These are phyloP conservation scores for Thamnaconus septentrionalis DNA, from an alignment of 2,113 vertebrate genomes.

Conservation along the genomic window DNA sequence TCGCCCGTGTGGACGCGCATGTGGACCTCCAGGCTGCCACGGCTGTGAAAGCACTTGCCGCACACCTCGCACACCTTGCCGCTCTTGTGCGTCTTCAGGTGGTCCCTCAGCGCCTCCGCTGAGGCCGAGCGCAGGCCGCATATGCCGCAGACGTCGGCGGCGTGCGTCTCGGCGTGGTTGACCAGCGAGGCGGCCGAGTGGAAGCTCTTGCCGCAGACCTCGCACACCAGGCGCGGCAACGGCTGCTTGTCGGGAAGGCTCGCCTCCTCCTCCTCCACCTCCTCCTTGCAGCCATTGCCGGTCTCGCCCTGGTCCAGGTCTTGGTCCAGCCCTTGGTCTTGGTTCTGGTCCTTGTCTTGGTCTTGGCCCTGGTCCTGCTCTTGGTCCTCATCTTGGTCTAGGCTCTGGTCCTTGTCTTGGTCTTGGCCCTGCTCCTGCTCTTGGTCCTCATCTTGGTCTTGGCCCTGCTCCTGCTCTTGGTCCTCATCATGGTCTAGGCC, in stretches of 20 bases:
- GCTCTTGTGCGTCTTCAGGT: conserved; percentile 53
- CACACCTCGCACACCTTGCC: conserved; percentile 56
- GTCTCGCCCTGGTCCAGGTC: too few species aligned
- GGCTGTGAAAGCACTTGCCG: conserved; percentile 54
- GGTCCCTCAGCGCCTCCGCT: conserved; percentile 10
- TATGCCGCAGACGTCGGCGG: conserved; percentile 30
- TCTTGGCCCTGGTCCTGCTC: too few species aligned
- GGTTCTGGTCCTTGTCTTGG: too few species aligned
- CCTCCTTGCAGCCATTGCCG: too few species aligned
- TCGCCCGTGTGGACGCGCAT: neutral
- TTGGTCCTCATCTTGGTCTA: neutral
- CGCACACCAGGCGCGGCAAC: conserved; percentile 14
- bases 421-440: too few species aligned
- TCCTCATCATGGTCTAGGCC: neutral
- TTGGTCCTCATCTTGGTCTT: too few species aligned
- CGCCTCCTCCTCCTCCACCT: neutral
- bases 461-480: neutral
- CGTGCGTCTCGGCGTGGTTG: conserved; percentile 51
- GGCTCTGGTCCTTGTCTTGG: too few species aligned
- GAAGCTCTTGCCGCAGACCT: conserved; percentile 52
- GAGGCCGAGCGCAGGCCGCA: conserved; percentile 43
- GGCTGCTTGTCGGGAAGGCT: neutral
- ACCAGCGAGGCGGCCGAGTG: conserved; percentile 49
- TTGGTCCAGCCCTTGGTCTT: too few species aligned
- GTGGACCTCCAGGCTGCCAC: conserved; percentile 51